phyloP scores from a whole-genome alignment of 2,888 invertebrate genomes.

The Eueremaeus valkanovi region DNA sequence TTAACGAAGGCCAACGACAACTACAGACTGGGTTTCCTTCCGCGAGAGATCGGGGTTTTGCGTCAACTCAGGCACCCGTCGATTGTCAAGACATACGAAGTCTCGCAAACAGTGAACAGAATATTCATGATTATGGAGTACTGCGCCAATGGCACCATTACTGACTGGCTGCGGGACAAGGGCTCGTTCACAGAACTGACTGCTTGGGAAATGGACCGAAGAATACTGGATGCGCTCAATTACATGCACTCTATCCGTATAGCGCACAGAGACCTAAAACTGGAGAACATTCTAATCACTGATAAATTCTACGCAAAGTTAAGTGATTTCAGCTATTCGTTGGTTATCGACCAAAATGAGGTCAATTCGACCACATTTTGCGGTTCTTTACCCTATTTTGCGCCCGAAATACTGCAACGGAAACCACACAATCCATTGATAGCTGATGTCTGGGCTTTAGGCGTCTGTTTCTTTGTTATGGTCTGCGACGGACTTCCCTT shows the following conservation, averaged over 20 bases:
- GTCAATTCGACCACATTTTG: constrained; percentile 15
- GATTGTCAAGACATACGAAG: constrained; percentile 51
- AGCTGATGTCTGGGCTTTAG: constrained; percentile 39
- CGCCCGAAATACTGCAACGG: constrained; percentile 33
- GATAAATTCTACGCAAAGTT: constrained; percentile 82
- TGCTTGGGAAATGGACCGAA: not conserved
- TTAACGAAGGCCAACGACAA: not conserved
- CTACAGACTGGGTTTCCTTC: constrained; percentile 51
- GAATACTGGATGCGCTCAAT: not conserved
- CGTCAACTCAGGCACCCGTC: constrained; percentile 51
- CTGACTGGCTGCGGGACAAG: constrained; percentile 53
- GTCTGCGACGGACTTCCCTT: constrained; percentile 37
- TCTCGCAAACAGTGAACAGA: constrained; percentile 47
- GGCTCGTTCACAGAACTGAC: constrained; percentile 23
- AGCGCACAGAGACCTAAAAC: constrained; percentile 80
- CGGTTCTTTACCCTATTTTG: constrained; percentile 38
- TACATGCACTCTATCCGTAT: constrained; percentile 43
- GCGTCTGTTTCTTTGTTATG: constrained; percentile 39
- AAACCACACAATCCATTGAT: constrained; percentile 34
- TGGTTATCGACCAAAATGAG: not conserved
- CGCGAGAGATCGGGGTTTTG: constrained; percentile 53
- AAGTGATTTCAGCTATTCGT: constrained; percentile 38
- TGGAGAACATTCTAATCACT: constrained; percentile 88
- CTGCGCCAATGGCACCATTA: constrained; percentile 53
- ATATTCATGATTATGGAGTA: constrained; percentile 52